Conservation (phyloP, 2,888 invertebrate species). For the Drosophila lacicola region DNA sequence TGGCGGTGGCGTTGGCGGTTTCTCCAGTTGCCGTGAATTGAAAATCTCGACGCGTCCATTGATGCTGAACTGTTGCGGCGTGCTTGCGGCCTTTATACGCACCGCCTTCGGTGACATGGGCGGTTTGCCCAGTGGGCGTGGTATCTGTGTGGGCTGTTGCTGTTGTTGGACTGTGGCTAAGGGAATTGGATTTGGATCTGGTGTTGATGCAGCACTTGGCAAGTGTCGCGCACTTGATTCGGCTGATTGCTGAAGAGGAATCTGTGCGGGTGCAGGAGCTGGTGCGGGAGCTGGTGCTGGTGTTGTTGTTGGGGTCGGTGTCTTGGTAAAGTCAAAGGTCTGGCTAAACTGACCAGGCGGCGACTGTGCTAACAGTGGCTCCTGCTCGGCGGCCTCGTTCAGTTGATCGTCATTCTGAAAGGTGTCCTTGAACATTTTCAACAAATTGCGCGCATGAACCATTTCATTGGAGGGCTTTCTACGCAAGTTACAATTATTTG, state of each 20-base stretch:
- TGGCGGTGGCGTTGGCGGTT: constrained; percentile 75
- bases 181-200: constrained; percentile 4
- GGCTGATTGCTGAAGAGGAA: not conserved
- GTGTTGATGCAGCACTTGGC: constrained; percentile 2
- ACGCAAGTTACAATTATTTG: constrained; percentile 66
- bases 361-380: constrained; percentile 10
- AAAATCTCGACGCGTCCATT: constrained; percentile 83
- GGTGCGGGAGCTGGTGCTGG: constrained; percentile 19
- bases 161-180: not conserved
- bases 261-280: not conserved
- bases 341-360: constrained; percentile 61
- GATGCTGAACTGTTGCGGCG: constrained; percentile 77
- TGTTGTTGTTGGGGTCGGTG: constrained; percentile 13
- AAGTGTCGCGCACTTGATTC: too few species aligned
- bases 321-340: constrained; percentile 68
- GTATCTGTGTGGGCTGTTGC: constrained; percentile 66
- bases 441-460: constrained; percentile 82
- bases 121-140: constrained; percentile 75
- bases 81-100: constrained; percentile 37
- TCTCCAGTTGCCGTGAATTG: constrained; percentile 80
- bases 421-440: constrained; percentile 83
- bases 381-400: constrained; percentile 62
- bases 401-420: constrained; percentile 81
- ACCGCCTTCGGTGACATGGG: constrained; percentile 71
- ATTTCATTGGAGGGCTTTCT: constrained; percentile 83